Evolutionary conservation across 2,113 vertebrate genomes (phyloP).

Genomic region (Podiceps cristatus): DNA sequence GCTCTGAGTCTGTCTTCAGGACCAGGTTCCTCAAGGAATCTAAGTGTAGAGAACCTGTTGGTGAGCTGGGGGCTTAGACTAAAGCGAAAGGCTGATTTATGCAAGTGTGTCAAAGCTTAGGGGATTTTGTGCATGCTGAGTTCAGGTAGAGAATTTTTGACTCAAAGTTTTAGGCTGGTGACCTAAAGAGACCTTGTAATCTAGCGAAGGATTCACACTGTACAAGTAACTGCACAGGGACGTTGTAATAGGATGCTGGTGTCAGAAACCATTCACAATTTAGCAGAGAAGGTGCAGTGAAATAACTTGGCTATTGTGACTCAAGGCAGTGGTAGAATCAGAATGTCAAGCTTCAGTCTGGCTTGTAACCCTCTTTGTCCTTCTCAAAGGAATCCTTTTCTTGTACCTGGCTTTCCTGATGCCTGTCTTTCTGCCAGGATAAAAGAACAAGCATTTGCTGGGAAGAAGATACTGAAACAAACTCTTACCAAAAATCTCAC

Average conservation of each 20-base stretch:
- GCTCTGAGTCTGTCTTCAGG: background rate
- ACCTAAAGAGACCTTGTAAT: background rate
- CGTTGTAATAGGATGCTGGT: background rate
- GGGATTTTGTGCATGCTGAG: background rate
- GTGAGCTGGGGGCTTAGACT: background rate
- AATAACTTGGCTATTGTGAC: background rate
- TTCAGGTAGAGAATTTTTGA: background rate
- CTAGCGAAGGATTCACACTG: background rate
- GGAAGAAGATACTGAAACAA: background rate
- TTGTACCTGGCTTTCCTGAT: background rate
- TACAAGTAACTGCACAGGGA: background rate
- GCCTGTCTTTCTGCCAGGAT: background rate
- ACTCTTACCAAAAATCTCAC: background rate
- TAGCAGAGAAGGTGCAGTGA: background rate
- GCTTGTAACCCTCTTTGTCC: background rate
- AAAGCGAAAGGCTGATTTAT: background rate
- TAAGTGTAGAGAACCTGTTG: background rate
- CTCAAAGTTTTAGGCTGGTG: background rate
- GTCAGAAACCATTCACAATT: background rate
- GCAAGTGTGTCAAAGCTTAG: background rate
- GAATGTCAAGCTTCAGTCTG: background rate
- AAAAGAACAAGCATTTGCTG: background rate
- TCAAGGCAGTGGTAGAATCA: background rate
- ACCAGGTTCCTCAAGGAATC: background rate
- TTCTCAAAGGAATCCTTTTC: background rate